A percentile compares a stretch with the other conserved stretches of the same genome.
These are phyloP conservation scores for Tragelaphus scriptus DNA, from an alignment of 2,113 vertebrate genomes.

Conservation along the genomic window DNA sequence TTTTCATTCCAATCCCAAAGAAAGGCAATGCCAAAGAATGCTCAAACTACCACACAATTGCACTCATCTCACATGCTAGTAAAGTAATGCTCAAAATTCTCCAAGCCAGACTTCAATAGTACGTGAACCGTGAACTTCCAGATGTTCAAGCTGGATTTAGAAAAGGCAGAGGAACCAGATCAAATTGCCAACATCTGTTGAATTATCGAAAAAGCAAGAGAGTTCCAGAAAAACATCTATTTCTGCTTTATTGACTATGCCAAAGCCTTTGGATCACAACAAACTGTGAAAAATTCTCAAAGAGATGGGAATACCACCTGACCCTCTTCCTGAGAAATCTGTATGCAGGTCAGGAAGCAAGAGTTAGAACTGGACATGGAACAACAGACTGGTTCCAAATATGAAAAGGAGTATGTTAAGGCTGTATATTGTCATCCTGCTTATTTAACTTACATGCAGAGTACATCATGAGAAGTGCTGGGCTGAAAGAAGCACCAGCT, in stretches of 20 bases:
- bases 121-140: rapidly evolving
- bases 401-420: rapidly evolving
- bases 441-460: neutral
- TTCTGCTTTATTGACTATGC: neutral
- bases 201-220: rapidly evolving
- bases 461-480: neutral
- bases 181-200: rapidly evolving
- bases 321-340: neutral
- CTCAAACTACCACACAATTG: neutral
- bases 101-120: neutral
- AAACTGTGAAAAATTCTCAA: neutral
- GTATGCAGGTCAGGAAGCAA: neutral
- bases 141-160: neutral
- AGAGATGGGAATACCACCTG: neutral
- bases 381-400: neutral
- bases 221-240: neutral
- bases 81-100: neutral
- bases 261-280: neutral
- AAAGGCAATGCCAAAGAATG: neutral
- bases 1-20: neutral
- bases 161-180: neutral
- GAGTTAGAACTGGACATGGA: neutral
- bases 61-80: neutral
- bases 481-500: neutral
- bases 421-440: neutral